A percentile compares a stretch with the other conserved stretches of the same genome.
These are phyloP conservation scores for Trachelus tabidus DNA, from an alignment of 2,888 invertebrate species.

Conservation along the genomic window DNA sequence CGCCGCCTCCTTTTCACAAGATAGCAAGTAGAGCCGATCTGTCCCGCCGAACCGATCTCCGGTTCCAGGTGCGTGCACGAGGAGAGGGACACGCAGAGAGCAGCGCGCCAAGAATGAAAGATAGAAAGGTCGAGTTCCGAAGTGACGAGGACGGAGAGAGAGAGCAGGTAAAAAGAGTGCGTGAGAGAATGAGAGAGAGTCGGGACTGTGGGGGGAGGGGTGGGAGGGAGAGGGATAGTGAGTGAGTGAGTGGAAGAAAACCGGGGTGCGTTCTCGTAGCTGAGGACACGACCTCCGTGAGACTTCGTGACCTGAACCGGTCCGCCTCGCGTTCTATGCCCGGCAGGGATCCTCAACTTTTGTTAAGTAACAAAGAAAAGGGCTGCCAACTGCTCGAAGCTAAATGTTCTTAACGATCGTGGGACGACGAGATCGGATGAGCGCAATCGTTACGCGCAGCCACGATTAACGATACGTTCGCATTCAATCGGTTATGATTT, in stretches of 20 bases:
- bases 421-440: background rate
- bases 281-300: conserved; percentile 49
- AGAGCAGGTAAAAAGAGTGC: background rate
- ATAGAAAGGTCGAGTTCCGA: conserved; percentile 29
- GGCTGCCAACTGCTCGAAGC: background rate
- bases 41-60: background rate
- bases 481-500: background rate
- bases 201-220: background rate
- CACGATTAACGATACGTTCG: background rate
- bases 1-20: background rate
- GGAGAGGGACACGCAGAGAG: conserved; percentile 15
- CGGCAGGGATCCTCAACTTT: conserved; percentile 58
- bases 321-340: conserved; percentile 56
- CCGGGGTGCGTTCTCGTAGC: conserved; percentile 41
- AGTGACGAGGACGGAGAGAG: background rate
- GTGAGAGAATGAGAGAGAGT: background rate
- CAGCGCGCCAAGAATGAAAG: conserved; percentile 18
- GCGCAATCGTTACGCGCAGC: background rate
- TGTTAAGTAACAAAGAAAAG: conserved; percentile 7
- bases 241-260: conserved; percentile 14
- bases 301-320: conserved; percentile 61
- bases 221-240: background rate
- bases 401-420: background rate
- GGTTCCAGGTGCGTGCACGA: background rate
- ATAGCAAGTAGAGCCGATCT: background rate